Base-by-base conservation (phyloP, 2,797 vertebrate genomes). In the Sebastes alutus region DNA sequence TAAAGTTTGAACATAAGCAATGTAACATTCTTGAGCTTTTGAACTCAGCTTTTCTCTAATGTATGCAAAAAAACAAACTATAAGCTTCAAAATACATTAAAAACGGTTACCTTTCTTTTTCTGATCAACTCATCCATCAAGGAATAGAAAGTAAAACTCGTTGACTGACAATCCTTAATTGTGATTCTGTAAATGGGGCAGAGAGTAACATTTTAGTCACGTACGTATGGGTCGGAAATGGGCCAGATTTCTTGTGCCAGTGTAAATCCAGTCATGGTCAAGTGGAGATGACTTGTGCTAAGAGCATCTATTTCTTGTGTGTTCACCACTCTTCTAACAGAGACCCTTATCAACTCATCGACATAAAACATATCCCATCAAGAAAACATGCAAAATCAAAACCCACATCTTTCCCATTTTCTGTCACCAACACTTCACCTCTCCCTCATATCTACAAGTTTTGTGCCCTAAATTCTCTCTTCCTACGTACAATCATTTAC, bases 331-430 rank as follows among this genome's bases (percentile, higher is more conserved):
- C 65, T 70, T 80, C 66, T 70, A 42, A 69, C 68, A 1, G 13
- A 75, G 62, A 82, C 70, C 82, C 62, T 72, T 66, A 6, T 32
- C 42, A 83, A 77, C 63, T 81, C 81, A 73, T 80, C 77, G 54
- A 87, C 78, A 81, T 77, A 76, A 90, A 81, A 87, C 82, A 80
- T 54, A 81, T 60, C 81, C 85, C 78, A 72, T 84, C 78, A 78
- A 89, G 77, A 87, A 89, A 88, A 93, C 94, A 95, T 95, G 94
- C 94, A 94, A 85, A 92, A 87, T 83, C 81, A 88, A 92, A 88
- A 76, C 72, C 73, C 59, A 33, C 16, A 38, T 76, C 72, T 59
- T 20, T 78, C 42, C 12, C 77, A 29, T 69, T 74, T 62, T 72
- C 77, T 65, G 55, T 72, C 77, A 66, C 56, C 62, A 60, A 71